Evolutionary conservation across 2,113 vertebrate species (phyloP).

Genomic region (Ciconia boyciana): DNA sequence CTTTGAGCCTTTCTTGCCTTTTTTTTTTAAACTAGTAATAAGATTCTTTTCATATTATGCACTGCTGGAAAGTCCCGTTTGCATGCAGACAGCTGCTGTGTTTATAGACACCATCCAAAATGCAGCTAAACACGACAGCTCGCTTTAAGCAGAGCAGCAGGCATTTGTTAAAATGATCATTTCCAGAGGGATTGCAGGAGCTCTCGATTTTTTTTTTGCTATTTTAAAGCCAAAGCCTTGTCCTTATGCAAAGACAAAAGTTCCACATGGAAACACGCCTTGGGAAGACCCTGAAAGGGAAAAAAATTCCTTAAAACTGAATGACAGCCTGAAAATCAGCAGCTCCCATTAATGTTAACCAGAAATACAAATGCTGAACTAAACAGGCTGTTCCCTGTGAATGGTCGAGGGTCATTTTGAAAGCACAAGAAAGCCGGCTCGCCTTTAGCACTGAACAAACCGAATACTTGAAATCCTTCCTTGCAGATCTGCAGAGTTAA

Average conservation of each 20-base stretch:
- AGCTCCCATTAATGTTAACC: neutral
- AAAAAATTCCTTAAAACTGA: neutral
- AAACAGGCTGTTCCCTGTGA: neutral
- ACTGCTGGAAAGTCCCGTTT: constrained; percentile 44
- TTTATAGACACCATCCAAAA: constrained; percentile 37
- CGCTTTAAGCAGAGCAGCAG: neutral
- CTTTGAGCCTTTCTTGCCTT: neutral
- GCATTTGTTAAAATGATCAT: neutral
- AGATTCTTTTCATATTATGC: constrained; percentile 57
- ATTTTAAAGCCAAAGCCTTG: neutral
- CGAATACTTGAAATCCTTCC: neutral
- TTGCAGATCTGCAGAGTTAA: neutral
- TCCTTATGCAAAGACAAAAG: neutral
- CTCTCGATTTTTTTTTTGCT: neutral
- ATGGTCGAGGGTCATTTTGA: neutral
- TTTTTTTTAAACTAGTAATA: neutral
- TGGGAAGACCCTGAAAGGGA: neutral
- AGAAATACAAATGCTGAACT: neutral
- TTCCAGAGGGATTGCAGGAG: neutral
- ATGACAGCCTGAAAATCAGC: neutral
- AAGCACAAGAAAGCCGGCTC: neutral
- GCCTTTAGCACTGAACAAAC: neutral
- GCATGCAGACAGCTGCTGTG: constrained; percentile 55
- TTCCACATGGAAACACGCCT: neutral
- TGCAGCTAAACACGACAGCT: constrained; percentile 23